Base-by-base conservation (phyloP, 1,140 invertebrate species). In the Probaryconus sp. region DNA sequence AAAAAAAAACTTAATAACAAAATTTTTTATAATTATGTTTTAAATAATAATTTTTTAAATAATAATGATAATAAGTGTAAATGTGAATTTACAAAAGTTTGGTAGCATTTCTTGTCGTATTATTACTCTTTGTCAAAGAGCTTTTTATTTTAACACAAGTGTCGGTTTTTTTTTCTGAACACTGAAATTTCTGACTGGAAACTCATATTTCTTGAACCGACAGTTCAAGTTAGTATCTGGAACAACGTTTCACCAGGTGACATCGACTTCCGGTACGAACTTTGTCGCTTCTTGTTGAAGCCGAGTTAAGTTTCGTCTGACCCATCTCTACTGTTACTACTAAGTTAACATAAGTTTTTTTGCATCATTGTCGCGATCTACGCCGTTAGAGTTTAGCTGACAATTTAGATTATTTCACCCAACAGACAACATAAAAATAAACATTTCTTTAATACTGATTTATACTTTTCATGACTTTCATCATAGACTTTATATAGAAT, bases 181-280 rank as follows among this genome's bases (percentile, higher is more conserved):
- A 14, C 14, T 17, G 9, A 4, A 47, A 31, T 47, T 31, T 31
- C 14, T 47, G 16, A 16, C 26, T 17, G 10, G 16, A 42, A 30
- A 30, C 37, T 56, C 13, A 31, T 42, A 56, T 43, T 24, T 37
- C 37, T 5, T 7, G 51, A 43, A 14, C 24, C 51, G 37, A 56
- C 26, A 43, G 51, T 43, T 56, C 21, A 21, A 56, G 9, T 56
- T 42, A 30, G 51, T 42, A 56, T 56, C 26, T 42, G 13, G 35
- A 35, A 40, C 14, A 24, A 35, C 35, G 35, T 40, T 55, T 37
- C 35, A 42, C 16, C 37, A 56, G 51, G 26, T 56, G 51, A 42
- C 37, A 42, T 42, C 21, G 21, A 56, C 37, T 56, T 56, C 37
- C 51, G 37, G 31, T 20, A 5, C 2, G 1, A 56, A 56, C 20